These are phyloP conservation scores for Brotogeris chrysoptera DNA, from an alignment of 2,797 vertebrate genomes.

Conservation along the genomic window DNA sequence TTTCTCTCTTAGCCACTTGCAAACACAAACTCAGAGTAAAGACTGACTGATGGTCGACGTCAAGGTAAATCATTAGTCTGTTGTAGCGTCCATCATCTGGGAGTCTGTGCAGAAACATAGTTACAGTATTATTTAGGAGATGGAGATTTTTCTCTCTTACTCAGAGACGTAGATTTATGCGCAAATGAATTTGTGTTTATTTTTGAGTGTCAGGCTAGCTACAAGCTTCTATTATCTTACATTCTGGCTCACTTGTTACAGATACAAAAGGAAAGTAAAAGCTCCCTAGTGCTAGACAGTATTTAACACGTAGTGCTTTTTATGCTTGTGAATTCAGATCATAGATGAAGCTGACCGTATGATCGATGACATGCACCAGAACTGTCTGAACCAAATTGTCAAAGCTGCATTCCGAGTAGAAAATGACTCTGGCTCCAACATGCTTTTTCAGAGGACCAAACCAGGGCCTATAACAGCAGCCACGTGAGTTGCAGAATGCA, in stretches of 20 bases:
- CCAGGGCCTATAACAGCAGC: constrained; percentile 81
- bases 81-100: not conserved
- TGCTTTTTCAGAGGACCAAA: constrained; percentile 79
- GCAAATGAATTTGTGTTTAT: not conserved
- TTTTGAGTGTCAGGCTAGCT: not conserved
- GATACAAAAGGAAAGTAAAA: not conserved
- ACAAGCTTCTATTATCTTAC: not conserved
- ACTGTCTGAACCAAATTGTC: constrained; percentile 88
- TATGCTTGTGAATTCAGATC: constrained; percentile 72
- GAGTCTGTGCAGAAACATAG: not conserved
- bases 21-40: not conserved
- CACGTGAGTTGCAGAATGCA: constrained; percentile 74
- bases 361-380: constrained; percentile 96
- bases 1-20: not conserved
- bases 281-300: not conserved
- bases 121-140: not conserved
- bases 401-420: constrained; percentile 77
- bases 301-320: not conserved
- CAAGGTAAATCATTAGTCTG: not conserved
- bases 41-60: not conserved
- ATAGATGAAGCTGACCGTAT: constrained; percentile 95
- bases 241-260: not conserved
- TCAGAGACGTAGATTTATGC: not conserved
- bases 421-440: not conserved
- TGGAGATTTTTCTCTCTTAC: not conserved